Evolutionary conservation across 2,888 invertebrate genomes (phyloP), one percentile per base, ranked within the genome.

Genomic region (Dioctria linearis): DNA sequence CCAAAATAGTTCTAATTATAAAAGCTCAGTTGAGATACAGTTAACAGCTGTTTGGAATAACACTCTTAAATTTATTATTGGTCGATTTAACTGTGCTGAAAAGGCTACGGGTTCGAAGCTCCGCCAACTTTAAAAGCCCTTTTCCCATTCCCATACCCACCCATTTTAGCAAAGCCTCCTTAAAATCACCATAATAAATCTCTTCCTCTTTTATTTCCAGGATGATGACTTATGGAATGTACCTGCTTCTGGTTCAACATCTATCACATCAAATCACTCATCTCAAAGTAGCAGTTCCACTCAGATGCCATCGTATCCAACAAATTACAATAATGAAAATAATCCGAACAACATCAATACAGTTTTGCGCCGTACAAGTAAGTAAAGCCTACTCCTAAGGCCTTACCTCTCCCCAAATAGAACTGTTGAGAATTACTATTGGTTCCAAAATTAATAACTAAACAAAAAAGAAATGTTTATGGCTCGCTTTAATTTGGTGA

Each of bases 311-410:
- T 87, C 88, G 40, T 88, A 89, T 84, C 88, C 87, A 73, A 86
- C 87, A 49, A 86, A 87, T 46, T 88, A 88, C 65, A 83, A 83
- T 67, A 84, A 83, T 80, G 84, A 85, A 80, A 84, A 79, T 84
- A 83, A 83, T 81, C 84, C 84, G 80, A 84, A 84, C 71, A 83
- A 83, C 78, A 82, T 85, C 54, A 85, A 86, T 82, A 85, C 86
- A 80, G 86, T 86, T 80, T 86, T 88, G 78, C 85, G 88, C 84
- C 86, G 89, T 86, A 89, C 89, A 87, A 89, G 89, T 89, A 85
- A 88, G 89, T 87, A 84, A 37, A 13, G 25, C 11, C 46, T 54
- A 57, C 59, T 42, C 46, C 46, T 67, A 43, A 37, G 9, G 39
- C 13, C 13, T 59, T 42, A 25, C 37, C 54, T 25, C 11, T 42